phyloP scores from a whole-genome alignment of 2,888 invertebrate genomes.

The Pandemis cinnamomeana region DNA sequence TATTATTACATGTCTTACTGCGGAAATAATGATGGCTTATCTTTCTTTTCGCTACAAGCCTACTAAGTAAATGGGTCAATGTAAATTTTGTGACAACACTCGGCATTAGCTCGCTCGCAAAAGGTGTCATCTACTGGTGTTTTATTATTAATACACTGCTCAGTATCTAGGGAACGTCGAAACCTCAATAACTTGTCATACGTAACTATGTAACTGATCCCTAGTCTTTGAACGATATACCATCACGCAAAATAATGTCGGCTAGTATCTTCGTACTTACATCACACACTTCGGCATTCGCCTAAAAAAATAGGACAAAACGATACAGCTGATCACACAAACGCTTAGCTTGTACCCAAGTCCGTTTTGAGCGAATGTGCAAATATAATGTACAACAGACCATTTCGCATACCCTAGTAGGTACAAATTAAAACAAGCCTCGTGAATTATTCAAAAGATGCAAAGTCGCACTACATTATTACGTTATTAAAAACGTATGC shows the following conservation, averaged over 20 bases:
- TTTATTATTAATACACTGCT: neutral
- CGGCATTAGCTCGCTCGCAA: neutral
- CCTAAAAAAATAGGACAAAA: neutral
- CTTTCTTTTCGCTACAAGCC: too few relatives aligned
- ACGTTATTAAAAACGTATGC: conserved; percentile 39
- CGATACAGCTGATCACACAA: conserved; percentile 1
- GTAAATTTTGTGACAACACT: neutral
- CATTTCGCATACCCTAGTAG: conserved; percentile 27
- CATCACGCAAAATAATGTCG: neutral
- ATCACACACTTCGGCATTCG: neutral
- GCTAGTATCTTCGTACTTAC: neutral
- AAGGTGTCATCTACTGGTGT: neutral
- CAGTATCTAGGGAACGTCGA: neutral
- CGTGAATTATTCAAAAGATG: conserved; percentile 34
- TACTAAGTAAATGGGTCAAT: neutral
- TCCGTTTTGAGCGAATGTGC: neutral
- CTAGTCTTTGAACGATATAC: neutral
- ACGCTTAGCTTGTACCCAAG: neutral
- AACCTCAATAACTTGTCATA: neutral
- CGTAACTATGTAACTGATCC: neutral
- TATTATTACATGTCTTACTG: too few relatives aligned
- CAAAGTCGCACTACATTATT: conserved; percentile 28
- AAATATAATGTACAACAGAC: conserved; percentile 17
- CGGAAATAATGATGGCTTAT: too few relatives aligned
- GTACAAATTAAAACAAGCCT: conserved; percentile 29